These are phyloP conservation scores for Apis laboriosa DNA, from an alignment of 1,140 invertebrate species.

Conservation along the genomic window DNA sequence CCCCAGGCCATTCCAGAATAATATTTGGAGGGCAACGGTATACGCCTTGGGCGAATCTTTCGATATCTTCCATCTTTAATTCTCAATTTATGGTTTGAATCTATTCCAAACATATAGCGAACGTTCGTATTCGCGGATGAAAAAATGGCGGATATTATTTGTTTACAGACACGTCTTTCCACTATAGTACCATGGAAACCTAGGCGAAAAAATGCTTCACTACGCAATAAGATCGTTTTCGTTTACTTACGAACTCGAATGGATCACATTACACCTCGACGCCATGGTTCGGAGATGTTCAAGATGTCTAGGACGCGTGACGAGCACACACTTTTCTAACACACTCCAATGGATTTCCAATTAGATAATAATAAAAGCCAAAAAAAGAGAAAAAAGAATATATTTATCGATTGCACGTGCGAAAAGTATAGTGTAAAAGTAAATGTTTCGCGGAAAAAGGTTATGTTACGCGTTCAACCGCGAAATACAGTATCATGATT, in stretches of 20 bases:
- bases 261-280: not conserved
- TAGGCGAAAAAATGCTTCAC: not conserved
- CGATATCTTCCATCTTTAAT: not conserved
- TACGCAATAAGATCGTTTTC: constrained; percentile 13
- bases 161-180: constrained; percentile 6
- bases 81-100: not conserved
- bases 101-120: not conserved
- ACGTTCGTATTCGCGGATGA: not conserved
- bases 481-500: not conserved
- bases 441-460: not conserved
- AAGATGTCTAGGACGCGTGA: not conserved
- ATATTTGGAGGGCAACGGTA: constrained; percentile 52
- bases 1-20: constrained; percentile 45
- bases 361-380: not conserved
- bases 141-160: not conserved
- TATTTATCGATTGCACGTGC: not conserved
- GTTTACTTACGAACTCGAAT: constrained; percentile 1
- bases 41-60: not conserved
- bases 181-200: not conserved
- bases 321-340: too few relatives aligned
- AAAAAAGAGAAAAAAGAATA: not conserved
- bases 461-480: not conserved
- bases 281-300: not conserved
- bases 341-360: not conserved
- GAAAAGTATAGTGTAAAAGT: not conserved